Conservation (phyloP, 2,113 vertebrate species). For the Hydrochoerus hydrochaeris region DNA sequence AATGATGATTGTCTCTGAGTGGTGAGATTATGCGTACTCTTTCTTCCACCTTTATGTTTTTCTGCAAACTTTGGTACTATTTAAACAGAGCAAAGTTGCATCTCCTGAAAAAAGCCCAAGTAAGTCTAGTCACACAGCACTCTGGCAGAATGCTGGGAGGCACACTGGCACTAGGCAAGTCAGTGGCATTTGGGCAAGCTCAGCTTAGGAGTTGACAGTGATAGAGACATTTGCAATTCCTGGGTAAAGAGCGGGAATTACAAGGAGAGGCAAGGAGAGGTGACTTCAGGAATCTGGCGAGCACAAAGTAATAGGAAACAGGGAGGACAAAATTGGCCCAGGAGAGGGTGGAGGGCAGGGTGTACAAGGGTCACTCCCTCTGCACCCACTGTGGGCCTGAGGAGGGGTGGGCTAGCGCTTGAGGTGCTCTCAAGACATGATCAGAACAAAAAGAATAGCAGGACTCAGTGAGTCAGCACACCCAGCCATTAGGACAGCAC, state of each 20-base stretch:
- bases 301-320: background rate
- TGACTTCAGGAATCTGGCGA: background rate
- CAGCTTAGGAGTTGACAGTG: rapidly evolving
- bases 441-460: background rate
- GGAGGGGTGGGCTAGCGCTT: background rate
- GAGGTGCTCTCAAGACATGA: background rate
- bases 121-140: background rate
- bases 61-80: background rate
- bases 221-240: background rate
- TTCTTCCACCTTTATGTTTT: background rate
- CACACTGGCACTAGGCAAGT: background rate
- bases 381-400: background rate
- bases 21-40: background rate
- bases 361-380: background rate
- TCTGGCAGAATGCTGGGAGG: rapidly evolving
- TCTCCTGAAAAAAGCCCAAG: background rate
- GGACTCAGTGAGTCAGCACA: background rate
- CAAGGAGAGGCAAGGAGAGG: background rate
- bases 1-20: background rate
- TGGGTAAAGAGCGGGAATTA: background rate
- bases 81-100: constrained; percentile 28
- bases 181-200: background rate
- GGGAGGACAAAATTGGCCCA: background rate
- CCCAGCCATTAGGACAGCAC: background rate
- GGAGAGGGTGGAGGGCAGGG: background rate